Evolutionary conservation across 1,140 invertebrate species (phyloP).

Genomic region (Oncopodura yosiiana): DNA sequence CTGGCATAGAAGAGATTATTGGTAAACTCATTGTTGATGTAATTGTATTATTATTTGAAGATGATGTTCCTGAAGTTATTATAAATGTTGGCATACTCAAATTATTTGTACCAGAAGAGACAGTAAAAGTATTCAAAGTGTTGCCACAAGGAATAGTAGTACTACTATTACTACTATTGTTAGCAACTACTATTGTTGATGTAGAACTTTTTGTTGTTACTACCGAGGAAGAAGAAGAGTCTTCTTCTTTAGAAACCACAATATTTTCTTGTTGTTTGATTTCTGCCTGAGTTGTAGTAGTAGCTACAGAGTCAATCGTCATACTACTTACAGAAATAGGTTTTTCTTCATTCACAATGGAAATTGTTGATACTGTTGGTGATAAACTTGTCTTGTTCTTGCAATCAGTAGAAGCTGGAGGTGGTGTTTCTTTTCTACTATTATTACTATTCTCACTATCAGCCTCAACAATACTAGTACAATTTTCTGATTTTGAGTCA

Average conservation of each 20-base stretch:
- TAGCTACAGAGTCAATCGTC: no score
- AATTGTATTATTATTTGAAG: no score
- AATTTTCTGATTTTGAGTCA: constrained; percentile 16
- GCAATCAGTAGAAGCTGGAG: neutral
- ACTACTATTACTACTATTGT: no score
- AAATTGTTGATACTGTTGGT: neutral
- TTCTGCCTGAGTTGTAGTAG: no score
- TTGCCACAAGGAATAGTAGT: no score
- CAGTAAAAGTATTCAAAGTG: neutral
- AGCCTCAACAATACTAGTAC: neutral
- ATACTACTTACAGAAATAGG: neutral
- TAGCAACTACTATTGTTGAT: no score
- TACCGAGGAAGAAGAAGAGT: no score
- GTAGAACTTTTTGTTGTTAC: no score
- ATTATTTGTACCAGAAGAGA: no score
- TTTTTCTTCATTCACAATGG: neutral
- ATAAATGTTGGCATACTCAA: no score
- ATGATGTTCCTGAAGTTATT: neutral
- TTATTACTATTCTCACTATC: neutral
- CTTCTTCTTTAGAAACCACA: no score
- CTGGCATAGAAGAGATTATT: neutral
- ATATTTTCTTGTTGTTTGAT: no score
- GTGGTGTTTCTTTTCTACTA: neutral
- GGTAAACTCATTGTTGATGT: constrained; percentile 7
- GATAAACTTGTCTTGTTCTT: neutral